Conservation (phyloP, 2,888 invertebrate genomes). For the Agrotis segetum region DNA sequence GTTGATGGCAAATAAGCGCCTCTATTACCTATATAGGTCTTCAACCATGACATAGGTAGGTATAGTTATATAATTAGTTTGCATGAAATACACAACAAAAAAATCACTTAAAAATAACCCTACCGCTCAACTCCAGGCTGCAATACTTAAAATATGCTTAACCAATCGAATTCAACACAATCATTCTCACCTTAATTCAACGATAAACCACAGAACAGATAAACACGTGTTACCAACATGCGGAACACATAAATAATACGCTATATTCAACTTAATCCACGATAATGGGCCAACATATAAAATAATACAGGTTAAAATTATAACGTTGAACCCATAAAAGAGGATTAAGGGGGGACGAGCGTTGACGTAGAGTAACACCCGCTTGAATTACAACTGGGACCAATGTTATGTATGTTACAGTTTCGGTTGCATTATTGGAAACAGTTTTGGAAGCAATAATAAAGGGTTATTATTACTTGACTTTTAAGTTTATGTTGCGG, state of each 20-base stretch:
- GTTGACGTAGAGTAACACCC: conserved; percentile 79
- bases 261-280: conserved; percentile 78
- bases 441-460: conserved; percentile 69
- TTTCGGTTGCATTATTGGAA: conserved; percentile 65
- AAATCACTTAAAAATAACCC: not conserved
- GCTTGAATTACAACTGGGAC: conserved; percentile 62
- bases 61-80: no score
- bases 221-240: conserved; percentile 68
- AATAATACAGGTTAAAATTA: conserved; percentile 85
- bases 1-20: no score
- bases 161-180: conserved; percentile 24
- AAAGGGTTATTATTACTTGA: conserved; percentile 66
- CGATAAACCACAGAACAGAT: conserved; percentile 59
- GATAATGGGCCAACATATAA: conserved; percentile 81
- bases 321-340: conserved; percentile 79
- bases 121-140: not conserved
- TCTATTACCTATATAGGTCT: no score
- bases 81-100: no score
- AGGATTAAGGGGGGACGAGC: conserved; percentile 77
- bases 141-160: conserved; percentile 7
- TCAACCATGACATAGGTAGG: no score
- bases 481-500: conserved; percentile 61
- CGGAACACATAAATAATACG: conserved; percentile 78
- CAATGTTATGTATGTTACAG: conserved; percentile 56
- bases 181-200: conserved; percentile 53